Evolutionary conservation across 2,113 vertebrate species (phyloP), one percentile per base, ranked within the genome.

Genomic region (Dissostichus mawsoni): DNA sequence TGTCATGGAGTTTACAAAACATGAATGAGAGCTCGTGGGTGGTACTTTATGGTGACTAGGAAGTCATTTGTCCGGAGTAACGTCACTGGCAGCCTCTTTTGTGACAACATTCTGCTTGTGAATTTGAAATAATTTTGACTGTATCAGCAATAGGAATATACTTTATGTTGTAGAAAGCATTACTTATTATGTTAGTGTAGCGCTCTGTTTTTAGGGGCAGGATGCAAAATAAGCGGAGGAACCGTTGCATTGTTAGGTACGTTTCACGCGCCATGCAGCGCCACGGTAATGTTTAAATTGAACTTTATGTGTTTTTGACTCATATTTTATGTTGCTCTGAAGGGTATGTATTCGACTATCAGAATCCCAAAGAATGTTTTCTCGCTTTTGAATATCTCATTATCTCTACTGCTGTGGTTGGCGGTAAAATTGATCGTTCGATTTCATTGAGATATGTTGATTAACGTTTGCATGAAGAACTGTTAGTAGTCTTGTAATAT

Each of bases 121-220:
- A 58, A n/a, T 11, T 29, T 0, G 12, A 1, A 41, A 1, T 14
- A 12, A 51, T 16, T 44, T 33, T 1, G 12, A 7, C 41, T 44
- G 5, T 3, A 1, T 16, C 29, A 41, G 36, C 8, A 41, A 41
- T 16, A 20, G 3, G 5, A 16, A 13, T 18, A 11, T 18, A 9
- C 1, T 20, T 9, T 57, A 0, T 23, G 2, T 18, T 13, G 4
- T 13, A 52, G 8, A 18, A 41, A 48, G 7, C n/a, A 48, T 48
- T 14, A 3, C 1, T 1, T 0, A 2, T 2, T 18, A 0, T 1
- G 4, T 56, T 11, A 23, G 18, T 13, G 5, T 8, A 4, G 5
- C 8, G 1, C 8, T 41, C 44, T 20, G 9, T 8, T 29, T 48
- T 9, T 5, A 5, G 2, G 3, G 8, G 1, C 13, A 20, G 16